These are phyloP conservation scores for Ascidia mentula DNA, from an alignment of 23 tunicate species.

Conservation along the genomic window DNA sequence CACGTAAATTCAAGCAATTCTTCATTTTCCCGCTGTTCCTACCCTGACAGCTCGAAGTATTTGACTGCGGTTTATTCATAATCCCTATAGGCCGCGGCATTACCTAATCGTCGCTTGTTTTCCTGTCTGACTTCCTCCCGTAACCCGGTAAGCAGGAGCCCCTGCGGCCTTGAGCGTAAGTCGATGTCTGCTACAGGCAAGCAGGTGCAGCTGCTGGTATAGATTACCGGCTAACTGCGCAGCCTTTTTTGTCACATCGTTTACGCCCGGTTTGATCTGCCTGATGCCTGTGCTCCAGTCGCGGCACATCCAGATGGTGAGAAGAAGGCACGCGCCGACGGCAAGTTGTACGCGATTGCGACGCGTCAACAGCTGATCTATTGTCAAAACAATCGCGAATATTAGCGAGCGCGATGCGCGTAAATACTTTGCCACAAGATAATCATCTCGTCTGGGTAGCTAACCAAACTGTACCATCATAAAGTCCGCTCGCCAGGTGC, in stretches of 20 bases:
- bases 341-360: background rate
- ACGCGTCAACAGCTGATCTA: background rate
- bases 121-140: background rate
- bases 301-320: background rate
- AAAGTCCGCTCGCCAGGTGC: background rate
- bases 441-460: background rate
- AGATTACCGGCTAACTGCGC: background rate
- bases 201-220: conserved; percentile 12
- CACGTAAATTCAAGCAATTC: no score
- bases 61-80: no score
- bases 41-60: no score
- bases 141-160: background rate
- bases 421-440: background rate
- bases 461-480: background rate
- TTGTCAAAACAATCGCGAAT: background rate
- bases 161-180: background rate
- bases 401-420: conserved; percentile 2
- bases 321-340: conserved; percentile 1
- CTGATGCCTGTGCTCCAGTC: background rate
- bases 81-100: no score
- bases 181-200: background rate
- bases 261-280: background rate
- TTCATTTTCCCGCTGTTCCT: no score
- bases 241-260: conserved; percentile 10
- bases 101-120: background rate